These are phyloP conservation scores for Laticauda laticaudata DNA, from an alignment of 2,113 vertebrate species.

Conservation along the genomic window DNA sequence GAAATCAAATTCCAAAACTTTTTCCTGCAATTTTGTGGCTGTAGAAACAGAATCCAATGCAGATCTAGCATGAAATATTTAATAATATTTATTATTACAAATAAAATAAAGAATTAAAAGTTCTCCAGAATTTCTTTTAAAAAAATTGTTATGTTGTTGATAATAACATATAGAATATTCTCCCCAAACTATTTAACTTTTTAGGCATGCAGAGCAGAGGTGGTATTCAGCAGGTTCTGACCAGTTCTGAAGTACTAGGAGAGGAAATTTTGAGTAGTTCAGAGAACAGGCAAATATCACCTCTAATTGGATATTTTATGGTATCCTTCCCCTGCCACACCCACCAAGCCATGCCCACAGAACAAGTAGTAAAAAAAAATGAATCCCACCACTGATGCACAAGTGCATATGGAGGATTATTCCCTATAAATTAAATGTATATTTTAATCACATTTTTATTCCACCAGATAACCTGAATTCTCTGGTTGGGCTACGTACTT, in stretches of 20 bases:
- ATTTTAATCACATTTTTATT: background rate
- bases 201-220: background rate
- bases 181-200: background rate
- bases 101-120: background rate
- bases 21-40: background rate
- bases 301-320: no score
- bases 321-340: no score
- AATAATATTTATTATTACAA: background rate
- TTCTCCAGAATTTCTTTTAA: background rate
- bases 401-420: background rate
- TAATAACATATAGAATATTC: background rate
- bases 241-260: no score
- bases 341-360: no score
- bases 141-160: background rate
- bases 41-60: background rate
- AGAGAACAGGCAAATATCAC: no score
- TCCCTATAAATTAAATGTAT: background rate
- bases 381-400: background rate
- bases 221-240: no score
- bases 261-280: no score
- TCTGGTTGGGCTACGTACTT: background rate
- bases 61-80: background rate
- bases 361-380: no score
- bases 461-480: background rate
- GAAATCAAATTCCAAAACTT: background rate